A percentile compares a stretch with the other conserved stretches of the same genome.
Evolutionary conservation across 2,797 vertebrate species (phyloP).

Genomic region (Phrynocephalus vlangalii): DNA sequence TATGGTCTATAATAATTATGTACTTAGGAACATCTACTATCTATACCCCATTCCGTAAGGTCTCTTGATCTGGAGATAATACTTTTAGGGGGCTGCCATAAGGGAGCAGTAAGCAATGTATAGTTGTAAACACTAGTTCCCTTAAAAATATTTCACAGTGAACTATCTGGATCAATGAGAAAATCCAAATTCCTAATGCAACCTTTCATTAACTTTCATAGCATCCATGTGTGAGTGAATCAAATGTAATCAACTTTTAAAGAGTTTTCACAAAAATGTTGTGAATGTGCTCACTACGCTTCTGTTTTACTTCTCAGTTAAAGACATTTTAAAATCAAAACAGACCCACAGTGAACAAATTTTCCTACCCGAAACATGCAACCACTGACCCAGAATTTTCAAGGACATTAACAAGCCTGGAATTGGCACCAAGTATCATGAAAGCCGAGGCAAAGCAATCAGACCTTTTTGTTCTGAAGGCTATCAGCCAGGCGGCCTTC

Average conservation of each 20-base stretch:
- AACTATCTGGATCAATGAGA: background rate
- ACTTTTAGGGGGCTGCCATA: background rate
- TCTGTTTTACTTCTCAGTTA: slow-evolving; percentile 30
- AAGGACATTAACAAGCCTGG: slow-evolving; percentile 38
- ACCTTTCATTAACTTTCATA: background rate
- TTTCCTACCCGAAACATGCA: slow-evolving; percentile 12
- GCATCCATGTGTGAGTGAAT: background rate
- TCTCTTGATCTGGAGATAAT: background rate
- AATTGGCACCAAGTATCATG: slow-evolving; percentile 34
- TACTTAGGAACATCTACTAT: background rate
- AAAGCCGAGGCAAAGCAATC: slow-evolving; percentile 32
- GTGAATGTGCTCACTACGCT: slow-evolving; percentile 15
- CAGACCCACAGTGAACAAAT: slow-evolving; percentile 15
- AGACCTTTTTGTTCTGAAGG: slow-evolving; percentile 17
- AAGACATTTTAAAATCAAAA: slow-evolving; percentile 37
- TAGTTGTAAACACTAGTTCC: background rate
- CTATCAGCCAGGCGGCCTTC: slow-evolving; percentile 14
- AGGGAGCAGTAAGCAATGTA: background rate
- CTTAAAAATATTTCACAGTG: background rate
- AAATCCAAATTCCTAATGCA: background rate
- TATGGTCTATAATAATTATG: background rate
- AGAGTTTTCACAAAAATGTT: slow-evolving; percentile 11
- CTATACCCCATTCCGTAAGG: background rate
- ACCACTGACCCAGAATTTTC: slow-evolving; percentile 50
- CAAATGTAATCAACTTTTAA: background rate